Percentiles rank a stretch among this genome's conserved stretches.
phyloP scores from a whole-genome alignment of 2,888 invertebrate species.

The Stenoptilia bipunctidactyla region DNA sequence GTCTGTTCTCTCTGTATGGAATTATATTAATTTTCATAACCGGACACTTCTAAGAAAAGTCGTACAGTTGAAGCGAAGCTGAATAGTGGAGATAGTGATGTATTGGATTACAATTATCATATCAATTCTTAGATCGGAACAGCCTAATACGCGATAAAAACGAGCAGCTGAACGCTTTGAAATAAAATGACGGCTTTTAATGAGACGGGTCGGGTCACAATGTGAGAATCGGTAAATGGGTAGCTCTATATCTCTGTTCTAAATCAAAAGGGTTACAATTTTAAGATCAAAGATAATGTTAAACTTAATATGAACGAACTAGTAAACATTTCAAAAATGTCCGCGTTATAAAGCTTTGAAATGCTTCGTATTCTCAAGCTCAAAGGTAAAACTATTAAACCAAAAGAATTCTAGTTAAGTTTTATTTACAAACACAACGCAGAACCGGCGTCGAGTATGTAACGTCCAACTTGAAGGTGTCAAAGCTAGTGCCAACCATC shows the following conservation, averaged over 20 bases:
- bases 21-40: slow-evolving; percentile 7
- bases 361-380: too few relatives aligned
- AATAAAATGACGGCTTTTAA: slow-evolving; percentile 57
- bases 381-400: too few relatives aligned
- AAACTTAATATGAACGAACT: slow-evolving; percentile 1
- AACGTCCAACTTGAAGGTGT: slow-evolving; percentile 32
- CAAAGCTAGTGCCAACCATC: slow-evolving; percentile 49
- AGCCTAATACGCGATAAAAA: slow-evolving; percentile 51
- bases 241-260: slow-evolving; percentile 31
- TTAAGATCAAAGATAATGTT: slow-evolving; percentile 15
- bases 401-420: slow-evolving; percentile 10
- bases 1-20: not conserved
- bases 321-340: slow-evolving; percentile 1
- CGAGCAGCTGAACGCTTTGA: slow-evolving; percentile 44
- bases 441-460: slow-evolving; percentile 30
- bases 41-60: not conserved
- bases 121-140: slow-evolving; percentile 45
- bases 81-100: slow-evolving; percentile 34
- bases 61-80: slow-evolving; percentile 9
- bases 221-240: slow-evolving; percentile 37
- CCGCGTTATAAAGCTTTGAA: too few relatives aligned
- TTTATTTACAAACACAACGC: slow-evolving; percentile 28
- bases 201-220: slow-evolving; percentile 40
- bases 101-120: slow-evolving; percentile 62
- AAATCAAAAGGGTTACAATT: slow-evolving; percentile 38